Percentiles rank a stretch among this genome's conserved stretches.
Conservation (phyloP, 2,797 vertebrate genomes). For the Catharus ustulatus region DNA sequence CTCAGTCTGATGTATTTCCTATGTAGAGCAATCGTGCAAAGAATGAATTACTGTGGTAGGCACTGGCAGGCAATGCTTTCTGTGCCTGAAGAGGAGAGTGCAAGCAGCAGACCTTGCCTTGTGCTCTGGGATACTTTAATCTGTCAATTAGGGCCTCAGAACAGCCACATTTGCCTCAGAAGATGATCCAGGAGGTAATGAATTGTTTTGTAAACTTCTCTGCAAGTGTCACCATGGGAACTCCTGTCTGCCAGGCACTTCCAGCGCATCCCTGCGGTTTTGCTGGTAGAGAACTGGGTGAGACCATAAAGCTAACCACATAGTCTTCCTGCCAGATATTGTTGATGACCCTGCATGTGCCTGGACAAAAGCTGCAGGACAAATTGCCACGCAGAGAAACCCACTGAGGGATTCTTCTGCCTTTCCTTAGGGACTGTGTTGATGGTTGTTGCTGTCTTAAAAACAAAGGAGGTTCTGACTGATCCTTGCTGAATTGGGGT, state of each 20-base stretch:
- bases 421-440: background rate
- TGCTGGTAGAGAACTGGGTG: constrained; percentile 23
- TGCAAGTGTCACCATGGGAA: constrained; percentile 33
- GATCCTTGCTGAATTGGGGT: background rate
- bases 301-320: constrained; percentile 14
- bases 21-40: background rate
- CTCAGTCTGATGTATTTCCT: background rate
- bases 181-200: constrained; percentile 5
- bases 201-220: constrained; percentile 43
- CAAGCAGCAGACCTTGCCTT: background rate
- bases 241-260: background rate
- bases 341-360: constrained; percentile 13
- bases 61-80: background rate
- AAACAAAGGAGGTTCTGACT: background rate
- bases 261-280: constrained; percentile 16
- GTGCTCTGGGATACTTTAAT: background rate
- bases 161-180: background rate
- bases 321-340: constrained; percentile 33
- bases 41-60: constrained; percentile 17
- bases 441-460: background rate
- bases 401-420: constrained; percentile 13
- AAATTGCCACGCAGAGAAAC: background rate
- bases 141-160: background rate
- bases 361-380: constrained; percentile 35
- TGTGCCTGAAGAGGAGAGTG: background rate